Conservation (phyloP, 2,113 vertebrate genomes). For the Paralichthys olivaceus region DNA sequence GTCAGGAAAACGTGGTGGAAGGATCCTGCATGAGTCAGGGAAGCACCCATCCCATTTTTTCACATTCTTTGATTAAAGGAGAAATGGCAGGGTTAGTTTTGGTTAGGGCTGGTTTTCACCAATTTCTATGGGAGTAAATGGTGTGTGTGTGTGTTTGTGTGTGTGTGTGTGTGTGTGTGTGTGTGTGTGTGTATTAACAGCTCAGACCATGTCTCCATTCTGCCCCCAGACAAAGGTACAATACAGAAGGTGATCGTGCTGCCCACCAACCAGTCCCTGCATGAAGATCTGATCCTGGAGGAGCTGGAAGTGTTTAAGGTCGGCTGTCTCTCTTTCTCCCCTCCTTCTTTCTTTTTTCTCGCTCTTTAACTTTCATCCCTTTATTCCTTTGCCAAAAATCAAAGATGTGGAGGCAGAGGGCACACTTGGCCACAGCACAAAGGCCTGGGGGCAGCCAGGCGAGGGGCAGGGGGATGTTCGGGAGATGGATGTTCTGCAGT, state of each 20-base stretch:
- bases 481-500: constrained; percentile 51
- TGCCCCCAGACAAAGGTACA: constrained; percentile 89
- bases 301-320: constrained; percentile 99
- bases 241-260: constrained; percentile 96
- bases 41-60: too few species aligned
- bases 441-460: constrained; percentile 45
- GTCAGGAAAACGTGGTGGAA: too few species aligned
- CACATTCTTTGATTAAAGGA: too few species aligned
- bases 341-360: background rate
- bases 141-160: constrained; percentile 5
- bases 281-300: constrained; percentile 95
- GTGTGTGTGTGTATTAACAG: constrained; percentile 4
- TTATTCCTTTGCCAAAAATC: constrained; percentile 47
- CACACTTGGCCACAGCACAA: constrained; percentile 43
- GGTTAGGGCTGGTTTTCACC: too few species aligned
- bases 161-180: constrained; percentile 4
- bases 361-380: constrained; percentile 45
- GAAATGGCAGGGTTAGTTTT: too few species aligned
- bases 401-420: constrained; percentile 37
- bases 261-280: constrained; percentile 89
- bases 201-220: constrained; percentile 26
- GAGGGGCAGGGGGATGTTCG: constrained; percentile 37
- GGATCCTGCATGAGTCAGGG: too few species aligned
- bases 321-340: constrained; percentile 37
- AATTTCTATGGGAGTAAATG: background rate